phyloP scores from a whole-genome alignment of 1,140 invertebrate genomes.

The Oreohelix idahoensis region DNA sequence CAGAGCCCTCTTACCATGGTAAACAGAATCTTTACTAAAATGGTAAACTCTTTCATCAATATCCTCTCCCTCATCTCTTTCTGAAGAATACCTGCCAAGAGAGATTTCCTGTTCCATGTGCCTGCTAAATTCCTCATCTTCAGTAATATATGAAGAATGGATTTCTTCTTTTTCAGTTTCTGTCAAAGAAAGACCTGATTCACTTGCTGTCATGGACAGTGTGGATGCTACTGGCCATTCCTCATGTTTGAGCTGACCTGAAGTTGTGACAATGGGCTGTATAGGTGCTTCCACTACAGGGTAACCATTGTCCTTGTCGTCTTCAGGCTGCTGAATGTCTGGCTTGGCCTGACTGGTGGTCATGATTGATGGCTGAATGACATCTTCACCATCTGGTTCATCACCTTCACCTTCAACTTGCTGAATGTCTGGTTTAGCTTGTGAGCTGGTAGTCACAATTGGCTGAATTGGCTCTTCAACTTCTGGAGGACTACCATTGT shows the following conservation, averaged over 20 bases:
- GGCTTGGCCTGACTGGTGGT: slow-evolving; percentile 27
- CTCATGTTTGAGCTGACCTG: not conserved
- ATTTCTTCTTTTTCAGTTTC: slow-evolving; percentile 26
- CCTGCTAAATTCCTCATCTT: slow-evolving; percentile 18
- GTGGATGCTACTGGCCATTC: not conserved
- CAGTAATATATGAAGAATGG: not conserved
- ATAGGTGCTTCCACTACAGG: slow-evolving; percentile 22
- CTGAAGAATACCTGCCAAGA: not conserved
- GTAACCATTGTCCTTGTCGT: slow-evolving; percentile 28
- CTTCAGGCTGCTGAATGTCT: slow-evolving; percentile 27
- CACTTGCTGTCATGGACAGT: not conserved
- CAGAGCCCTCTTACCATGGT: slow-evolving; percentile 63
- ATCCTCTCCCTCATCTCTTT: slow-evolving; percentile 6
- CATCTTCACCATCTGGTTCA: slow-evolving; percentile 24
- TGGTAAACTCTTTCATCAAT: slow-evolving; percentile 43
- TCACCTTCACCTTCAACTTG: slow-evolving; percentile 34
- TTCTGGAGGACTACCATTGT: not conserved
- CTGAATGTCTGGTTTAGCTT: slow-evolving; percentile 33
- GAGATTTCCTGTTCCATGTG: slow-evolving; percentile 25
- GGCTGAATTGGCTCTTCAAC: slow-evolving; percentile 20
- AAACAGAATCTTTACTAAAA: slow-evolving; percentile 50
- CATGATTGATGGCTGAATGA: slow-evolving; percentile 7
- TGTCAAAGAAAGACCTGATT: not conserved
- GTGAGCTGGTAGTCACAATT: not conserved
- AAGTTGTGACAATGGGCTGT: not conserved